These are phyloP conservation scores for Sphaeramia orbicularis DNA, from an alignment of 2,797 vertebrate species.

Conservation along the genomic window DNA sequence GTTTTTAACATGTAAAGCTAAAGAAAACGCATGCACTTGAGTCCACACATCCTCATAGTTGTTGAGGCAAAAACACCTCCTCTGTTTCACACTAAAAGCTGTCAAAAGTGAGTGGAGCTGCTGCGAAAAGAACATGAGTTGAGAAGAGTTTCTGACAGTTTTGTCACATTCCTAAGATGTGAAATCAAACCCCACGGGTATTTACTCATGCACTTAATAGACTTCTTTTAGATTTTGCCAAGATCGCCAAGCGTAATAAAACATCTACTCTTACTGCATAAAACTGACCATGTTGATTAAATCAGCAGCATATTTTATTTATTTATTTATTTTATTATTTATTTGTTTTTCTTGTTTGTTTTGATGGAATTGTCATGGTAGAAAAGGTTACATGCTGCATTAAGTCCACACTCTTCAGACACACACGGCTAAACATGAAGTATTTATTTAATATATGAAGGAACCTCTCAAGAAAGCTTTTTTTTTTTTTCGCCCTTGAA, in stretches of 20 bases:
- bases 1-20: too few relatives aligned
- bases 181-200: slow-evolving; percentile 12
- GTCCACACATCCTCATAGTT: slow-evolving; percentile 7
- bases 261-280: not conserved
- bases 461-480: not conserved
- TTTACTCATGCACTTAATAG: not conserved
- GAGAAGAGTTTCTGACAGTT: slow-evolving; percentile 19
- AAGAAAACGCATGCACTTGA: too few relatives aligned
- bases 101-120: slow-evolving; percentile 6
- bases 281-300: not conserved
- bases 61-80: not conserved
- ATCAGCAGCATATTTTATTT: not conserved
- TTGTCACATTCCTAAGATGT: not conserved
- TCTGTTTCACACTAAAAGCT: slow-evolving; percentile 19
- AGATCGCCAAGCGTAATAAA: not conserved
- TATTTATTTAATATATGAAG: slow-evolving; percentile 5
- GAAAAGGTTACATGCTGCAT: slow-evolving; percentile 11
- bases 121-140: slow-evolving; percentile 7
- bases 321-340: too few relatives aligned
- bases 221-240: not conserved
- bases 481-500: too few relatives aligned
- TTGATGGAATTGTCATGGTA: slow-evolving; percentile 6
- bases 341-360: not conserved
- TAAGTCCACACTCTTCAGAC: slow-evolving; percentile 8
- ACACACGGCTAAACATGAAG: not conserved